These are phyloP conservation scores for Platerodrilus igneus DNA, from an alignment of 2,888 invertebrate genomes.

Conservation along the genomic window DNA sequence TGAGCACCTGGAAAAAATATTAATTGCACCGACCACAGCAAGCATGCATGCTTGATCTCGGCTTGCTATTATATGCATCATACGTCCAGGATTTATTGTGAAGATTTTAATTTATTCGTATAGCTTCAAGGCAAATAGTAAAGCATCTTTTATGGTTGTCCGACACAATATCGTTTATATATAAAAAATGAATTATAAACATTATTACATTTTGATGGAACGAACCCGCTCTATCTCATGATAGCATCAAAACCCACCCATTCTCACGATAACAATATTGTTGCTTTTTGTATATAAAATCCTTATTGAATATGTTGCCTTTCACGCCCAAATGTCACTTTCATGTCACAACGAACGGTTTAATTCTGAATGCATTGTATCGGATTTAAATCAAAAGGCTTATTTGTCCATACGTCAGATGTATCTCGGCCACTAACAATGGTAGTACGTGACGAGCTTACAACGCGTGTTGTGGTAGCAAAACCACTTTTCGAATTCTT, in stretches of 20 bases:
- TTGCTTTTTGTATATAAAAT: constrained; percentile 15
- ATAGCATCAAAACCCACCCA: constrained; percentile 16
- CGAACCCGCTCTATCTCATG: constrained; percentile 32
- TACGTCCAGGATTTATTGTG: constrained; percentile 46
- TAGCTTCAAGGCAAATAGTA: constrained; percentile 41
- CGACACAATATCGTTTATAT: constrained; percentile 39
- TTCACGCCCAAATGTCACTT: constrained; percentile 24
- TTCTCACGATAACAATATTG: constrained; percentile 19
- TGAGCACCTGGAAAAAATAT: constrained; percentile 39
- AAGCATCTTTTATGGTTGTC: constrained; percentile 39
- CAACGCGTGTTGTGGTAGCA: constrained; percentile 11
- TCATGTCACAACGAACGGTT: constrained; percentile 24
- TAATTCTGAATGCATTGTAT: constrained; percentile 23
- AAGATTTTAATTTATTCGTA: constrained; percentile 47
- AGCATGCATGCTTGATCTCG: constrained; percentile 40
- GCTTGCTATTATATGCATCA: constrained; percentile 39
- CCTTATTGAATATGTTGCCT: constrained; percentile 14
- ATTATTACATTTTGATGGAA: constrained; percentile 44
- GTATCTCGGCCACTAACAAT: constrained; percentile 25
- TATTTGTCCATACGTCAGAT: constrained; percentile 27
- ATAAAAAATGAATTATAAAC: constrained; percentile 41
- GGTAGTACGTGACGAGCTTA: constrained; percentile 26
- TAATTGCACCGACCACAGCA: constrained; percentile 40
- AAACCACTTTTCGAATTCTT: too few relatives aligned
- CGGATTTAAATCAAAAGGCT: constrained; percentile 19